Percentiles rank a stretch among this genome's conserved stretches.
phyloP scores from a whole-genome alignment of 2,113 vertebrate genomes.

The Anarrhichthys ocellatus region DNA sequence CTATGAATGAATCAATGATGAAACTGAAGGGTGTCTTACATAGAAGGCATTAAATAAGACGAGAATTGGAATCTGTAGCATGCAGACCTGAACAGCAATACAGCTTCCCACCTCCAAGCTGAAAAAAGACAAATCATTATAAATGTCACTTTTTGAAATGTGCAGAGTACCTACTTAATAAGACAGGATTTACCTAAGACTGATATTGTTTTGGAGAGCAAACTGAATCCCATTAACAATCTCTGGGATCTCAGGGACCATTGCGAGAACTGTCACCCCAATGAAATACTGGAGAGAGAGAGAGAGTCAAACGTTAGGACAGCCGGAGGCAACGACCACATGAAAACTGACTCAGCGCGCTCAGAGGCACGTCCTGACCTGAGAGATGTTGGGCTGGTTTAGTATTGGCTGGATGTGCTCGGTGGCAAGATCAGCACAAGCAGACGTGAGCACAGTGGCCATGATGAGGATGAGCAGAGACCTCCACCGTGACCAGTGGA shows the following conservation, averaged over 20 bases:
- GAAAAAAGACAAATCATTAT: conserved; percentile 15
- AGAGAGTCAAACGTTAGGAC: conserved; percentile 1
- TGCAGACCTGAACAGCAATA: conserved; percentile 93
- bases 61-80: conserved; percentile 92
- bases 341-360: rapidly evolving
- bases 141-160: not conserved
- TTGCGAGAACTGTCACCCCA: conserved; percentile 88
- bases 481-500: conserved; percentile 88
- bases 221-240: conserved; percentile 93
- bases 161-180: not conserved
- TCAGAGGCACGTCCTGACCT: conserved; percentile 67
- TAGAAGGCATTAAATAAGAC: conserved; percentile 90
- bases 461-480: conserved; percentile 88
- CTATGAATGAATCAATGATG: conserved; percentile 12
- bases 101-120: conserved; percentile 92
- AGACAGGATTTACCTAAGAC: conserved; percentile 83
- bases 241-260: conserved; percentile 92
- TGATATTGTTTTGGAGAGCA: conserved; percentile 91
- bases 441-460: conserved; percentile 89
- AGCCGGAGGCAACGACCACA: not conserved
- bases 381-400: conserved; percentile 86
- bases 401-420: conserved; percentile 91
- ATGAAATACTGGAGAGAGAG: conserved; percentile 87
- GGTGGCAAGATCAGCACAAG: conserved; percentile 88
- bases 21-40: conserved; percentile 80